Conservation (phyloP, 2,113 vertebrate genomes). For the Carassius carassius region DNA sequence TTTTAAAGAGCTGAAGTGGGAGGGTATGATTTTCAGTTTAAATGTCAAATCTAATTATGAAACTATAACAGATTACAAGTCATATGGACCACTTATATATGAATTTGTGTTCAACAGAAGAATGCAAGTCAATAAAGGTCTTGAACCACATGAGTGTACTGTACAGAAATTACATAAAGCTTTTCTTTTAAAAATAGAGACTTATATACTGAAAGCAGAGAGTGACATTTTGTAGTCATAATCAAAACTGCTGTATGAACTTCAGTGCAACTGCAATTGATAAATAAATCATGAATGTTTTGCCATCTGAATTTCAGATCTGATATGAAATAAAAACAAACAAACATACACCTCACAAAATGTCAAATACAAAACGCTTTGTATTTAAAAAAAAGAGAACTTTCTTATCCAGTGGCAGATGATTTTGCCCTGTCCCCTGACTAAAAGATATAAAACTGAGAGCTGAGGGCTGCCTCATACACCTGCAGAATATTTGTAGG, state of each 20-base stretch:
- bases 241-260: neutral
- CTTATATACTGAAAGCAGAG: neutral
- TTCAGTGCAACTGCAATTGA: neutral
- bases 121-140: neutral
- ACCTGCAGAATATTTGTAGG: conserved; percentile 30
- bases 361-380: neutral
- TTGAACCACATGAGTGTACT: neutral
- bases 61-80: neutral
- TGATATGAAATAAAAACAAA: neutral
- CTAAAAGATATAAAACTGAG: neutral
- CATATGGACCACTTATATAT: too few species aligned
- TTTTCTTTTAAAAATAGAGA: neutral
- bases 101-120: too few species aligned
- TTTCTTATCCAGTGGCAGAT: conserved; percentile 3
- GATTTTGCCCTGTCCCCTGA: conserved; percentile 13
- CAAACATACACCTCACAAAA: neutral
- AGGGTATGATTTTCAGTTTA: neutral
- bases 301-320: neutral
- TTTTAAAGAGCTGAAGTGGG: neutral
- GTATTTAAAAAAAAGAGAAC: neutral
- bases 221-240: neutral
- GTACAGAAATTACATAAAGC: neutral
- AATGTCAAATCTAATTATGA: neutral
- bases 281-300: neutral
- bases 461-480: conserved; percentile 10